These are phyloP conservation scores for Ochropacha duplaris DNA, from an alignment of 2,888 invertebrate genomes.

Conservation along the genomic window DNA sequence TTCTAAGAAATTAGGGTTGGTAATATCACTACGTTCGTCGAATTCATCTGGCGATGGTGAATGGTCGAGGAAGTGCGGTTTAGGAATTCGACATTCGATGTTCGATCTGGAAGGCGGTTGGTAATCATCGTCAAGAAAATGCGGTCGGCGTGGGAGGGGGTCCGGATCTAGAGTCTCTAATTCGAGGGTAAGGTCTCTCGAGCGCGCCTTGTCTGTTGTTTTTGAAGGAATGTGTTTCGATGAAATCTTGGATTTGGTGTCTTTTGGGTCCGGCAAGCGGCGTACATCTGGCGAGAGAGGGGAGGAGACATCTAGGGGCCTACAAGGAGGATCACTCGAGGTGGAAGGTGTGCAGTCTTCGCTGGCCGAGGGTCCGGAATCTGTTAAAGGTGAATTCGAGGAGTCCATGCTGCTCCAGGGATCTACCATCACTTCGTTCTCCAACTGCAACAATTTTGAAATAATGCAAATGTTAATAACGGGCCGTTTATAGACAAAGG, in stretches of 20 bases:
- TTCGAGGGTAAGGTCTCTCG: constrained; percentile 69
- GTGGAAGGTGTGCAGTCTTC: constrained; percentile 78
- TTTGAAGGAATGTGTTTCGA: constrained; percentile 49
- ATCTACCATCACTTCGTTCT: constrained; percentile 82
- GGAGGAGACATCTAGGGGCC: constrained; percentile 51
- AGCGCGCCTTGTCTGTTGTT: constrained; percentile 67
- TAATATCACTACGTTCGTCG: constrained; percentile 76
- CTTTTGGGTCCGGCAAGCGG: constrained; percentile 63
- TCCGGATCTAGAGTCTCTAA: constrained; percentile 66
- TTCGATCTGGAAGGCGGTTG: constrained; percentile 80
- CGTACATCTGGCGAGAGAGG: constrained; percentile 60
- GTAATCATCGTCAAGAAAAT: constrained; percentile 85
- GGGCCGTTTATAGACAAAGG: constrained; percentile 37
- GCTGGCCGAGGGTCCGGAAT: constrained; percentile 78
- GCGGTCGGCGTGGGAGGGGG: constrained; percentile 77
- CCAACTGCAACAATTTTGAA: constrained; percentile 76
- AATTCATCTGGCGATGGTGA: constrained; percentile 79
- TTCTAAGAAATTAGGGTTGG: constrained; percentile 76
- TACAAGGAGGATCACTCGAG: constrained; percentile 65
- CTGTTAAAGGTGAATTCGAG: constrained; percentile 78
- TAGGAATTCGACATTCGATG: constrained; percentile 77
- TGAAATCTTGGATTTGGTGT: constrained; percentile 49
- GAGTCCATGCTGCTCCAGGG: constrained; percentile 83
- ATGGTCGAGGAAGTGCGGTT: constrained; percentile 80
- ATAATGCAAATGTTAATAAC: constrained; percentile 28